Percentiles rank a stretch among this genome's conserved stretches.
phyloP scores from a whole-genome alignment of 2,888 invertebrate species.

The Temnothorax unifasciatus region DNA sequence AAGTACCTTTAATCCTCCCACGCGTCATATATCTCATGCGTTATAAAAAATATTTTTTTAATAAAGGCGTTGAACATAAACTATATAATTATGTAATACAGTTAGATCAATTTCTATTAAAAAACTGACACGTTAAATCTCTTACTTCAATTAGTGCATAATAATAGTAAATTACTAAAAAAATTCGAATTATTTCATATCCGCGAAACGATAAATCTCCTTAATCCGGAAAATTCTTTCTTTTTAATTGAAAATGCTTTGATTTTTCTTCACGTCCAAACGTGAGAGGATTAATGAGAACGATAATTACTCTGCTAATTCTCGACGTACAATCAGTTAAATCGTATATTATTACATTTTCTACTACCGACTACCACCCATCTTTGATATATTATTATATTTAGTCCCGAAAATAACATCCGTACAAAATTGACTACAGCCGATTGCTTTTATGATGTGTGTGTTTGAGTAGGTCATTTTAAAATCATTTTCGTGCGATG shows the following conservation, averaged over 20 bases:
- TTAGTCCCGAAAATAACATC: constrained; percentile 83
- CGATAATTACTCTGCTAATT: constrained; percentile 58
- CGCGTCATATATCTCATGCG: background rate
- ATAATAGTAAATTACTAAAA: constrained; percentile 3
- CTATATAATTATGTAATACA: background rate
- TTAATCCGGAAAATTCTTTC: background rate
- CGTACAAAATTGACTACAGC: constrained; percentile 85
- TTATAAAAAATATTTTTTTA: constrained; percentile 13
- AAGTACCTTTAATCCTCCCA: constrained; percentile 49
- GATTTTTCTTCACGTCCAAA: constrained; percentile 27
- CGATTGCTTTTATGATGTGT: constrained; percentile 83
- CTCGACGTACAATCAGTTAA: constrained; percentile 65
- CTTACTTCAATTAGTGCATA: background rate
- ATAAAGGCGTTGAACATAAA: background rate
- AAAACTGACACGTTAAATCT: background rate
- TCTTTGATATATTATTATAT: constrained; percentile 73
- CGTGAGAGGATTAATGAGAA: constrained; percentile 48
- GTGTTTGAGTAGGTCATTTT: constrained; percentile 71
- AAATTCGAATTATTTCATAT: background rate
- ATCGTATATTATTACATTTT: constrained; percentile 69
- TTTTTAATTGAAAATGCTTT: constrained; percentile 19
- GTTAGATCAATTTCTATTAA: constrained; percentile 10
- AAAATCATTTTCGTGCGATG: constrained; percentile 66
- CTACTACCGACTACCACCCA: constrained; percentile 71
- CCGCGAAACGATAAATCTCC: background rate